phyloP scores from a whole-genome alignment of 1,140 invertebrate species.

The Apis dorsata region DNA sequence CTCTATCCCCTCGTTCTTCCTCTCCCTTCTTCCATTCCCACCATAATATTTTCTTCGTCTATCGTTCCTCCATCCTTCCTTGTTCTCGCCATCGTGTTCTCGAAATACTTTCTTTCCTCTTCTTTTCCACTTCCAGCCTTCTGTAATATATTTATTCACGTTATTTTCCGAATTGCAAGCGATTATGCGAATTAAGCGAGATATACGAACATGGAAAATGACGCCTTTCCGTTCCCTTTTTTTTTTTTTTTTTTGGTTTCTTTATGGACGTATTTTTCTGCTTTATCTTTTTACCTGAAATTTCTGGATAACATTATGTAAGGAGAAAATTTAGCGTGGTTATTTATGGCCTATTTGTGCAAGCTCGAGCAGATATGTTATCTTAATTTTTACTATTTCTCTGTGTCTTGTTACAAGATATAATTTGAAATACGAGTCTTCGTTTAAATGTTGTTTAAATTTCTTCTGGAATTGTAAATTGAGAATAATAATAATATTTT shows the following conservation, averaged over 20 bases:
- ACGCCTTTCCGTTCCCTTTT: background rate
- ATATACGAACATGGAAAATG: background rate
- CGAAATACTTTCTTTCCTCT: conserved; percentile 1
- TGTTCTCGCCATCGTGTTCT: background rate
- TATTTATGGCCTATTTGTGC: too few species aligned
- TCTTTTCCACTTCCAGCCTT: conserved; percentile 25
- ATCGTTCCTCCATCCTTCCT: background rate
- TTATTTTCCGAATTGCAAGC: background rate
- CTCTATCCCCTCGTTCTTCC: conserved; percentile 41
- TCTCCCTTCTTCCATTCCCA: conserved; percentile 29
- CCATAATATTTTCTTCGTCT: background rate
- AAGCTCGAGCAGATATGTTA: too few species aligned
- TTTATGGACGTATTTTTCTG: background rate
- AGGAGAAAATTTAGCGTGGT: too few species aligned
- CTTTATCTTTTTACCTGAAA: too few species aligned
- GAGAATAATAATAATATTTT: too few species aligned
- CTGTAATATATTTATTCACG: conserved; percentile 28
- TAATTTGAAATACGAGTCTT: too few species aligned
- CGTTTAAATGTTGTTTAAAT: too few species aligned
- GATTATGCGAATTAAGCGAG: background rate
- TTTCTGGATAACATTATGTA: too few species aligned
- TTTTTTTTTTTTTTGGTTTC: too few species aligned
- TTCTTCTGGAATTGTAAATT: too few species aligned
- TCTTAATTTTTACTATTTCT: too few species aligned
- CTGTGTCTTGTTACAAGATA: too few species aligned